Evolutionary conservation across 2,797 vertebrate species (phyloP), one percentile per base, ranked within the genome.

Genomic region (Rallus crepitans): DNA sequence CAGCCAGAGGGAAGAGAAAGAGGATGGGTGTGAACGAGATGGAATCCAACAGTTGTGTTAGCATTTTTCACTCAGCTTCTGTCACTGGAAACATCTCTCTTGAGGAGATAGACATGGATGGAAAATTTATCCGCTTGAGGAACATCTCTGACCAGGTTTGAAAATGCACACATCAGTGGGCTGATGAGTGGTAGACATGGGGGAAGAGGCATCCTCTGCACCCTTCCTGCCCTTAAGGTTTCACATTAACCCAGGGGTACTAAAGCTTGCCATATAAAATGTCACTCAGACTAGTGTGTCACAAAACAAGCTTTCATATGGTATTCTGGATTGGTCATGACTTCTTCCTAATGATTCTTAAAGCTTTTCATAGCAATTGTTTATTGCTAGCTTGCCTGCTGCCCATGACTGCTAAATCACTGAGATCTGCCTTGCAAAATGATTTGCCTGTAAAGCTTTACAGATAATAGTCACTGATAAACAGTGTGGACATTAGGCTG

Each of bases 31-130:
- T 99, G 83, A 98, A 99, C 80, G 99, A 99, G 50, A 99, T 98
- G 0, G 99, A 99, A 72, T 99, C 99, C 12, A 99, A 99, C 97
- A 99, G 99, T 90, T 99, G 99, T 0, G 98, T 99, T n/a, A 98
- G 98, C 87, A 99, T 99, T 37, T 98, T 98, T 40, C 99, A 99
- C 92, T 98, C 98, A 0, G 99, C 99, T 61, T 99, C 99, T 1
- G 98, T 99, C 93, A 99, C 98, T 1, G 99, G 99, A 37, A 98
- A 97, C 10, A 87, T 99, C 68, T 98, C 97, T 69, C 96, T 99
- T 1, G 98, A 99, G 3, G 99, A 99, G 97, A 98, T 99, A 5
- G 99, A 99, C 11, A 98, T 99, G 0, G 99, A 99, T 3, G 99
- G 99, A 20, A 99, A 99, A 76, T 99, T 99, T 78, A 98, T 99